Evolutionary conservation across 2,797 vertebrate genomes (phyloP).

Genomic region (Amblyraja radiata): DNA sequence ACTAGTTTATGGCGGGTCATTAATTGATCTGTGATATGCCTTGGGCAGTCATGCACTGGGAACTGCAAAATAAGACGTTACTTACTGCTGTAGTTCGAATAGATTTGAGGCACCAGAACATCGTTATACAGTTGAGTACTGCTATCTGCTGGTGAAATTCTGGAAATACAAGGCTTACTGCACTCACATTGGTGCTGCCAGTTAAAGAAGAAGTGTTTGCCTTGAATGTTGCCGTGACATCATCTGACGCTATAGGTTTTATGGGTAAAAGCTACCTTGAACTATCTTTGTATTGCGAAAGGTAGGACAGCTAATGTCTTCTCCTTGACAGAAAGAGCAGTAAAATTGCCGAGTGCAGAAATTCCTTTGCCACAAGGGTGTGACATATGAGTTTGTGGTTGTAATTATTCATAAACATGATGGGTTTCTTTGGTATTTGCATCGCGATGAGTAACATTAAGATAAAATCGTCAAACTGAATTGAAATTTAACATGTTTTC

Average conservation of each 20-base stretch:
- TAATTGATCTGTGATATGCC: background rate
- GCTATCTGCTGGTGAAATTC: constrained; percentile 14
- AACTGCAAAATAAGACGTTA: too few species aligned
- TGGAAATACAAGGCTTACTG: background rate
- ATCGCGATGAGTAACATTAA: background rate
- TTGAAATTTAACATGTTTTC: background rate
- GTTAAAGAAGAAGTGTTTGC: background rate
- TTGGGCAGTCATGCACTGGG: too few species aligned
- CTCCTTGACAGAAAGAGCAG: background rate
- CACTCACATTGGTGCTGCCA: background rate
- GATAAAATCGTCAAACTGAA: background rate
- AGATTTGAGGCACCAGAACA: background rate
- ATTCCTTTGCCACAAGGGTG: background rate
- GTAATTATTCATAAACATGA: background rate
- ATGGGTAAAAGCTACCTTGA: background rate
- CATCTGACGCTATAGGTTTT: background rate
- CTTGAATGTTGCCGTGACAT: background rate
- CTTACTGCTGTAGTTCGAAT: background rate
- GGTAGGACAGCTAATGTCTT: background rate
- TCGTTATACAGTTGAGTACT: background rate
- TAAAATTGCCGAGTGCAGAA: background rate
- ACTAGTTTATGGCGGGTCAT: background rate
- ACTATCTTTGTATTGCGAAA: background rate
- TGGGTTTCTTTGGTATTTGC: background rate
- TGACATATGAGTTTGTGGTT: background rate